Conservation (phyloP, 2,888 invertebrate species). For the Conomelus anceps region DNA sequence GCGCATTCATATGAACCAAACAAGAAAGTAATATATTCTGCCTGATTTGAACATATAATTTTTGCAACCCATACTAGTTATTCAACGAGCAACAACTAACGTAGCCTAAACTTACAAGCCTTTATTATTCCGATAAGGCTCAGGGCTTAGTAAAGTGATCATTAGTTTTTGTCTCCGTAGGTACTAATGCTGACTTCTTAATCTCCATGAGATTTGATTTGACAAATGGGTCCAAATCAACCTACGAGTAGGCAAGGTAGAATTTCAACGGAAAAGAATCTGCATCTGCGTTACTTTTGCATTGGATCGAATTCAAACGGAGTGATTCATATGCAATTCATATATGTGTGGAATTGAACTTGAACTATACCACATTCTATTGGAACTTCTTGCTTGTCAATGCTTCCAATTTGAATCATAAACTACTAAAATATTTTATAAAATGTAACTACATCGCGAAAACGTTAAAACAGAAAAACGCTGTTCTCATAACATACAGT, state of each 20-base stretch:
- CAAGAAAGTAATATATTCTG: neutral
- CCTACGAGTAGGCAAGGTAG: neutral
- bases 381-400: too few relatives aligned
- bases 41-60: neutral
- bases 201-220: neutral
- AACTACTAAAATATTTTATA: too few relatives aligned
- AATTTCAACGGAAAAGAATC: too few relatives aligned
- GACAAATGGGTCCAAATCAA: neutral
- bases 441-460: too few relatives aligned
- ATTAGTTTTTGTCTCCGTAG: neutral
- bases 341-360: neutral
- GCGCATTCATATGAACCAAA: neutral
- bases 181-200: neutral
- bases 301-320: neutral
- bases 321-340: neutral
- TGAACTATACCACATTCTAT: neutral
- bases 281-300: neutral
- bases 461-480: too few relatives aligned
- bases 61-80: neutral
- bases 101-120: neutral
- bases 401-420: too few relatives aligned
- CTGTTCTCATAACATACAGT: too few relatives aligned
- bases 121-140: neutral
- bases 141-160: neutral
- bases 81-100: neutral